Conservation (phyloP, 2,113 vertebrate genomes). For the Peromyscus polionotus region DNA sequence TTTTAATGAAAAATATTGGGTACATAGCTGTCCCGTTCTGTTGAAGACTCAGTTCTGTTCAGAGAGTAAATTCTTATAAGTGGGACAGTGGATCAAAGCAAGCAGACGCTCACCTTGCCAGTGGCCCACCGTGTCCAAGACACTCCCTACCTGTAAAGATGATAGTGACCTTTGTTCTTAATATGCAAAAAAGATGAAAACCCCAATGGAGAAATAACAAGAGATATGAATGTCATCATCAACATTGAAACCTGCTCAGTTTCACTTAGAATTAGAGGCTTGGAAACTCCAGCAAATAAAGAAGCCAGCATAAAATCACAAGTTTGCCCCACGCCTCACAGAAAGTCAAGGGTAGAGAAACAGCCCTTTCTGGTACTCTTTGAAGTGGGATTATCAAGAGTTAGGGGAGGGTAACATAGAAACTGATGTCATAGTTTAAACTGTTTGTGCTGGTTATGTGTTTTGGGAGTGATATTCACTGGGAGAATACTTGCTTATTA, state of each 20-base stretch:
- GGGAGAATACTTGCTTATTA: neutral
- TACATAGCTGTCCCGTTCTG: neutral
- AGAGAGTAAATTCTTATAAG: neutral
- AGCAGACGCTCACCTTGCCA: neutral
- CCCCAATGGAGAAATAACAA: neutral
- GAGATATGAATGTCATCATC: neutral
- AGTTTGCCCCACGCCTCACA: neutral
- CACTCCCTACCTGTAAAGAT: neutral
- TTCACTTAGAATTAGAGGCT: neutral
- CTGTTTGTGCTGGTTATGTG: neutral
- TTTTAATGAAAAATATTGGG: neutral
- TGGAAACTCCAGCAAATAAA: neutral
- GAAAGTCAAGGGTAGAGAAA: neutral
- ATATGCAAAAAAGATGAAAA: neutral
- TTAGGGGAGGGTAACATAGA: neutral
- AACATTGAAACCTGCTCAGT: neutral
- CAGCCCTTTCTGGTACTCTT: neutral
- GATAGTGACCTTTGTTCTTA: neutral
- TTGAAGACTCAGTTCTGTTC: neutral
- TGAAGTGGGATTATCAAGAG: neutral
- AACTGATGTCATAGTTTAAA: neutral
- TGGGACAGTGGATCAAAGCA: neutral
- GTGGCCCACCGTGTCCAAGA: neutral
- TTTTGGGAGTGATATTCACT: neutral
- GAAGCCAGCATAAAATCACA: neutral